These are phyloP conservation scores for Anhinga anhinga DNA, from an alignment of 2,113 vertebrate species.

Conservation along the genomic window DNA sequence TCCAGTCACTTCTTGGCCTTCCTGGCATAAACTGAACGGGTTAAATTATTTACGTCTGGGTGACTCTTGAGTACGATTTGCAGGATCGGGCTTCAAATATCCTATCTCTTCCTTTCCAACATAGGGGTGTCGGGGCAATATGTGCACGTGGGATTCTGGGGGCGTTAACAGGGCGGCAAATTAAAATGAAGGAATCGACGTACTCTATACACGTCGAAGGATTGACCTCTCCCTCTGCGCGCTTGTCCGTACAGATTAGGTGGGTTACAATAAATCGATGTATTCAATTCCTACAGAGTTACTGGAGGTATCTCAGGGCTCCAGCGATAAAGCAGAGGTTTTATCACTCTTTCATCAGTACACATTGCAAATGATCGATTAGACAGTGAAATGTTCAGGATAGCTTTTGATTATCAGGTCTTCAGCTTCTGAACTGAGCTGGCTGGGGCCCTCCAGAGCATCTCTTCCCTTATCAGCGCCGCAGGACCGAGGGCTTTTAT, in stretches of 20 bases:
- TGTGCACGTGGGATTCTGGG: fast-evolving
- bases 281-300: fast-evolving
- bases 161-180: not conserved
- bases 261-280: conserved; percentile 16
- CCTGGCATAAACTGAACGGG: not conserved
- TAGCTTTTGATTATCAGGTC: not conserved
- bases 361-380: conserved; percentile 28
- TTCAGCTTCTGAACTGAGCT: not conserved
- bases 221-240: not conserved
- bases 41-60: not conserved
- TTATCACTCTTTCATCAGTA: conserved; percentile 10
- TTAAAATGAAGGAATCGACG: not conserved
- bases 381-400: conserved; percentile 3
- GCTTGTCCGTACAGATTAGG: conserved; percentile 19
- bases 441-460: not conserved
- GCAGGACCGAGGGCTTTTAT: fast-evolving
- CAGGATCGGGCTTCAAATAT: not conserved
- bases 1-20: not conserved
- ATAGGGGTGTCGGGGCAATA: fast-evolving
- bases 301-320: not conserved
- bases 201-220: not conserved
- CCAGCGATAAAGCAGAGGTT: conserved; percentile 8
- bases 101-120: not conserved
- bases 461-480: not conserved
- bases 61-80: not conserved